A percentile compares a stretch with the other conserved stretches of the same genome.
These are phyloP conservation scores for Triops cancriformis DNA, from an alignment of 1,140 invertebrate genomes.

Conservation along the genomic window DNA sequence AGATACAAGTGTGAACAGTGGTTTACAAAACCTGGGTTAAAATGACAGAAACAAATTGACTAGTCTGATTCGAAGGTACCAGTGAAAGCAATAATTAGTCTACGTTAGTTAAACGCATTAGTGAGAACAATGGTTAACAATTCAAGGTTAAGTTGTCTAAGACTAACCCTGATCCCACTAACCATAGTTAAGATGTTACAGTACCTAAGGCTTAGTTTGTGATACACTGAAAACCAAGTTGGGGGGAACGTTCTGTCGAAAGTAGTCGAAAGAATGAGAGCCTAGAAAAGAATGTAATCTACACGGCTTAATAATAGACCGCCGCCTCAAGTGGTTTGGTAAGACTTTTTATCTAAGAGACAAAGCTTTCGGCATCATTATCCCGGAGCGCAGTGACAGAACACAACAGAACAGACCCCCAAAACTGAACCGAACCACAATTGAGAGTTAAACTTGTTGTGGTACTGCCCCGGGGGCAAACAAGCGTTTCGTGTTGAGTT, in stretches of 20 bases:
- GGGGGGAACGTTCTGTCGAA: background rate
- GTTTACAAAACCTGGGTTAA: too few species aligned
- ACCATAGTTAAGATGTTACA: too few species aligned
- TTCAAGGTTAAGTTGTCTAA: too few species aligned
- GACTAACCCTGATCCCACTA: too few species aligned
- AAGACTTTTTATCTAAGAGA: background rate
- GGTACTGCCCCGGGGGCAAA: background rate
- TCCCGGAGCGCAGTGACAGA: background rate
- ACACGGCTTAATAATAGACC: constrained; percentile 1
- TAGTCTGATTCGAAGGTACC: too few species aligned
- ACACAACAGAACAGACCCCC: background rate
- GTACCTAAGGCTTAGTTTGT: too few species aligned
- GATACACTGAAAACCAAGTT: too few species aligned
- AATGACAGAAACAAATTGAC: too few species aligned
- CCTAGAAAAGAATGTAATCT: background rate
- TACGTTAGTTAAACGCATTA: too few species aligned
- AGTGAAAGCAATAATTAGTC: too few species aligned
- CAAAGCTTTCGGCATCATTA: constrained; percentile 2
- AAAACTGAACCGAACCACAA: background rate
- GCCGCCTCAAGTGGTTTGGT: constrained; percentile 3
- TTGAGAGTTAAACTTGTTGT: background rate
- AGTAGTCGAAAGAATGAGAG: background rate
- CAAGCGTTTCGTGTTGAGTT: background rate
- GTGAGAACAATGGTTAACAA: too few species aligned
- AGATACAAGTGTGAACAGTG: too few species aligned